Evolutionary conservation across 2,113 vertebrate species (phyloP).

Genomic region (Poeciliopsis occidentalis): DNA sequence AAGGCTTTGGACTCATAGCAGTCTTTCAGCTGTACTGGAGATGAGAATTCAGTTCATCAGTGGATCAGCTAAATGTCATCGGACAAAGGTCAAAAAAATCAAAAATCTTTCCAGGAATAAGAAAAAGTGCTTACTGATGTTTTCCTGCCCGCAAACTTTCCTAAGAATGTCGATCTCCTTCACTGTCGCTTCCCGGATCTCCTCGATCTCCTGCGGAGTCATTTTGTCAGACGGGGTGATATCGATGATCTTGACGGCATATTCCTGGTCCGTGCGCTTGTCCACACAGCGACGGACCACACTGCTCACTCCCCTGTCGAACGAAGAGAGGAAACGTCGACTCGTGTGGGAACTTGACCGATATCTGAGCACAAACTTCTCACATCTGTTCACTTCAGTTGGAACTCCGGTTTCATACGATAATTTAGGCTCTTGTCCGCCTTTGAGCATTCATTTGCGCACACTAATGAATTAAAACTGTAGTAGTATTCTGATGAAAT

Average conservation of each 20-base stretch:
- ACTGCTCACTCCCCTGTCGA: slow-evolving; percentile 92
- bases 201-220: slow-evolving; percentile 84
- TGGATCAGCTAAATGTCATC: neutral
- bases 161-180: slow-evolving; percentile 96
- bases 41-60: slow-evolving; percentile 19
- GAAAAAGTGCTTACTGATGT: slow-evolving; percentile 87
- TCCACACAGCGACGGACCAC: slow-evolving; percentile 91
- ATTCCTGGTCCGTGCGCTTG: slow-evolving; percentile 86
- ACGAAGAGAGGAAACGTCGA: neutral
- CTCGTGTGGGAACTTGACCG: no score
- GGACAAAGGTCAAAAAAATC: neutral
- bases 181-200: slow-evolving; percentile 87
- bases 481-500: neutral
- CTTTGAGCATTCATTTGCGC: neutral
- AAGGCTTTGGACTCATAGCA: slow-evolving; percentile 93
- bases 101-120: neutral
- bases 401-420: neutral
- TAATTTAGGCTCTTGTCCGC: neutral
- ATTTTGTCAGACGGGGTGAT: slow-evolving; percentile 91
- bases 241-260: slow-evolving; percentile 95
- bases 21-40: slow-evolving; percentile 95
- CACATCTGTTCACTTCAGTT: neutral
- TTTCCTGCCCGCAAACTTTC: slow-evolving; percentile 89
- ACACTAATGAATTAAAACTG: neutral
- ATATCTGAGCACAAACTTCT: neutral